A percentile compares a stretch with the other conserved stretches of the same genome.
Conservation (phyloP, 2,888 invertebrate genomes). For the Sarcophaga rosellei region DNA sequence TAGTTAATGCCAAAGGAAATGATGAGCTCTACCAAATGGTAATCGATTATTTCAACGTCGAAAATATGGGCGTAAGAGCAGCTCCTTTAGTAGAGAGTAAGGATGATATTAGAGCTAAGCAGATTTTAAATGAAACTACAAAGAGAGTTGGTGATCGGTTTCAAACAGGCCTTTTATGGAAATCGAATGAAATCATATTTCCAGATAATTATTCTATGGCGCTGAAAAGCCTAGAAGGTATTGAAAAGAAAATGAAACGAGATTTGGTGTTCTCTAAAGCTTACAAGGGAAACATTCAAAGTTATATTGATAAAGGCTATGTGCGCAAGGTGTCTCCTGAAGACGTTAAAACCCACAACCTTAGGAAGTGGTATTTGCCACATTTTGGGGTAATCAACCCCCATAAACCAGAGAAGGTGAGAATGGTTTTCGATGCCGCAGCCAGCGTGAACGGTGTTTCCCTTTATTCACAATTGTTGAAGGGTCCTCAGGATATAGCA, state of each 20-base stretch:
- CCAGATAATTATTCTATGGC: slow-evolving; percentile 38
- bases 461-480: slow-evolving; percentile 59
- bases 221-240: slow-evolving; percentile 19
- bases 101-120: slow-evolving; percentile 4
- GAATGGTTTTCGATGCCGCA: slow-evolving; percentile 75
- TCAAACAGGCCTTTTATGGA: slow-evolving; percentile 37
- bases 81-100: slow-evolving; percentile 31
- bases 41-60: slow-evolving; percentile 33
- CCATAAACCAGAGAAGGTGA: slow-evolving; percentile 72
- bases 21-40: slow-evolving; percentile 29
- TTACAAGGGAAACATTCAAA: slow-evolving; percentile 31
- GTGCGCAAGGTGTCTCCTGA: slow-evolving; percentile 27
- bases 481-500: slow-evolving; percentile 75
- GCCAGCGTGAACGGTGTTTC: slow-evolving; percentile 70
- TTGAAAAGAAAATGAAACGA: slow-evolving; percentile 39
- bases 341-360: not conserved
- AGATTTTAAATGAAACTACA: slow-evolving; percentile 34
- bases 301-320: slow-evolving; percentile 30
- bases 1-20: slow-evolving; percentile 13
- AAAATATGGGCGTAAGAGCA: slow-evolving; percentile 43
- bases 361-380: slow-evolving; percentile 72
- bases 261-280: slow-evolving; percentile 18
- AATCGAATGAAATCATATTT: not conserved
- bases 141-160: slow-evolving; percentile 32
- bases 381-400: slow-evolving; percentile 73